Base-by-base conservation (phyloP, 1,140 invertebrate genomes). In the Sminthurinus signatus region DNA sequence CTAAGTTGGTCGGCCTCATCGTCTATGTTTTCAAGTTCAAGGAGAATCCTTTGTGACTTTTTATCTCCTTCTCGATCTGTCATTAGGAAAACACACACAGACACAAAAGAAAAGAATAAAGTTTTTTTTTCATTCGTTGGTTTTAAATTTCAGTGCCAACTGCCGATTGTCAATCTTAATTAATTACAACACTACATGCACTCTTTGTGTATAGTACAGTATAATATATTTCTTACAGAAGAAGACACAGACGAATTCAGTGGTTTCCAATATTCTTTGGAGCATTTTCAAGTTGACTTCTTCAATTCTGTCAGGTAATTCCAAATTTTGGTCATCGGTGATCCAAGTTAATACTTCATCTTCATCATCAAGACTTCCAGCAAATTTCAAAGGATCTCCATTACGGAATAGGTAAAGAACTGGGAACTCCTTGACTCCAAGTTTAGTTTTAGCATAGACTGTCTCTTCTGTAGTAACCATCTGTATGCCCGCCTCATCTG, bases 401-500 rank as follows among this genome's bases (percentile, higher is more conserved):
- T 95, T 94, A 73, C 91, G 82, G 77, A 95, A 96, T 79, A 96
- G 88, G 14, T 89, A 90, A 29, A 96, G 78, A 39, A 87, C 83
- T 27, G 93, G 92, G 78, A 92, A 91, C 65, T 79, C 82, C 73
- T 87, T 91, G 70, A 94, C 87, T 67, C 86, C 86, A 71, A 91
- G 83, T 76, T 91, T 91, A 76, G 91, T 92, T 5, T 23, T 52
- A 0, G 91, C 91, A 50, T 91, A 76, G 1, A 76, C 75, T 2
- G 80, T 80, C 75, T 95, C 91, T 78, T 93, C 90, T 1, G 92
- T 94, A 28, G 91, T 94, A 0, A 95, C 90, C 76, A 96, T 94
- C 60, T 93, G 88, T 65, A 95, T 94, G 54, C 91, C 92, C 67
- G 88, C 88, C 78, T 93, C 91, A 75, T 95, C 93, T 2, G 93